A percentile compares a stretch with the other conserved stretches of the same genome.
Conservation (phyloP, 2,797 vertebrate species). For the Taenioides sp. region DNA sequence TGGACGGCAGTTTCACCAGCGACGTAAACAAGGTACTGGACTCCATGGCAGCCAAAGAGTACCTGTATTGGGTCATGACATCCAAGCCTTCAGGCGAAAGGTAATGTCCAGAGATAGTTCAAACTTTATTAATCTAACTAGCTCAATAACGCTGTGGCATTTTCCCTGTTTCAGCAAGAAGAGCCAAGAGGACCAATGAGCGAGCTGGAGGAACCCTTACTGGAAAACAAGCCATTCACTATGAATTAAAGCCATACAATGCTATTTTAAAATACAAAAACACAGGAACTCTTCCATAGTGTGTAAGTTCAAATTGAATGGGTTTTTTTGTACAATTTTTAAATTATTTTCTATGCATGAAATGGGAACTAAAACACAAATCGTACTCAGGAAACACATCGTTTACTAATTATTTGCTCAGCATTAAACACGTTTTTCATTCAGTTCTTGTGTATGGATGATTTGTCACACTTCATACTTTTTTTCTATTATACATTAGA, state of each 20-base stretch:
- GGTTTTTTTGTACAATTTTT: constrained; percentile 85
- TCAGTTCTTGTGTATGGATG: constrained; percentile 20
- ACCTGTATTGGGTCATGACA: constrained; percentile 94
- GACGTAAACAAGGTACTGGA: constrained; percentile 95
- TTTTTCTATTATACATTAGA: too few species aligned
- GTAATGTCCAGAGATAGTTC: constrained; percentile 52
- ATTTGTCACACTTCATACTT: not conserved
- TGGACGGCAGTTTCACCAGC: constrained; percentile 95
- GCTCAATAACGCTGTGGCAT: not conserved
- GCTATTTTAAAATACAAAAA: constrained; percentile 46
- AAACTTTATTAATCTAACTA: not conserved
- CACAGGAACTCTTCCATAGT: constrained; percentile 60
- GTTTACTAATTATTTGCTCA: constrained; percentile 70
- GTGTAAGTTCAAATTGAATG: constrained; percentile 53
- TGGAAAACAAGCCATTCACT: constrained; percentile 36
- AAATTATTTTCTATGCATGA: constrained; percentile 74
- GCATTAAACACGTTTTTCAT: constrained; percentile 85
- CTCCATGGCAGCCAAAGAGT: constrained; percentile 91
- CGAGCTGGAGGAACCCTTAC: constrained; percentile 25
- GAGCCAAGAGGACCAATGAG: constrained; percentile 56
- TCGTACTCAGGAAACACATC: constrained; percentile 58
- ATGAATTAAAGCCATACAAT: constrained; percentile 73
- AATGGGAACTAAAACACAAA: constrained; percentile 48
- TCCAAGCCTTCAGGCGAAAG: constrained; percentile 80
- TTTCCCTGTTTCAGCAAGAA: constrained; percentile 64